Conservation (phyloP, 1,140 invertebrate species). For the Heterodera schachtii region DNA sequence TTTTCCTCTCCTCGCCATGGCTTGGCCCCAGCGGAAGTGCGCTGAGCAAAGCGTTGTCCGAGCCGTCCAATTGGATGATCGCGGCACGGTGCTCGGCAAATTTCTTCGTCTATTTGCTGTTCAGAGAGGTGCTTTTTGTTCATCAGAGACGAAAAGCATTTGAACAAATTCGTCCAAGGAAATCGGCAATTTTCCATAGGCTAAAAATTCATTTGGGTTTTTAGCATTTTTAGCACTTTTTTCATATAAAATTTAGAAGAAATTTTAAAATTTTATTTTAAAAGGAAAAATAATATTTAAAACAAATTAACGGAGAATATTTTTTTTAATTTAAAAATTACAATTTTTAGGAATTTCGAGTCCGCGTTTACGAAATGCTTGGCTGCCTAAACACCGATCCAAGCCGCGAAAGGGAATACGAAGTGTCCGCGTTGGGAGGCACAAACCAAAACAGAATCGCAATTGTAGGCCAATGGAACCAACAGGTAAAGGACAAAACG, state of each 20-base stretch:
- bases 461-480: not conserved
- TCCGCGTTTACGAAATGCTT: constrained; percentile 34
- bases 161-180: too few species aligned
- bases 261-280: not conserved
- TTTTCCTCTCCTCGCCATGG: constrained; percentile 39
- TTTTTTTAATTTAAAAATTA: not conserved
- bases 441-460: not conserved
- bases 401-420: not conserved
- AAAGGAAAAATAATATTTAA: too few species aligned
- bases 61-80: constrained; percentile 34
- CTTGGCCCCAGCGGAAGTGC: constrained; percentile 36
- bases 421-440: not conserved
- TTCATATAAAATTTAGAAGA: too few species aligned
- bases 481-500: not conserved
- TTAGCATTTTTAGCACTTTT: too few species aligned
- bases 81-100: constrained; percentile 46
- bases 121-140: constrained; percentile 25
- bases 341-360: constrained; percentile 29
- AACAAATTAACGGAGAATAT: too few species aligned
- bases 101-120: constrained; percentile 35
- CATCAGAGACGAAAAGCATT: too few species aligned
- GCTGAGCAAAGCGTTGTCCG: constrained; percentile 29
- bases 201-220: too few species aligned
- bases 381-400: constrained; percentile 31
- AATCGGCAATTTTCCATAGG: too few species aligned